These are phyloP conservation scores for Bugula neritina DNA, from an alignment of 2,888 invertebrate species.

Conservation along the genomic window DNA sequence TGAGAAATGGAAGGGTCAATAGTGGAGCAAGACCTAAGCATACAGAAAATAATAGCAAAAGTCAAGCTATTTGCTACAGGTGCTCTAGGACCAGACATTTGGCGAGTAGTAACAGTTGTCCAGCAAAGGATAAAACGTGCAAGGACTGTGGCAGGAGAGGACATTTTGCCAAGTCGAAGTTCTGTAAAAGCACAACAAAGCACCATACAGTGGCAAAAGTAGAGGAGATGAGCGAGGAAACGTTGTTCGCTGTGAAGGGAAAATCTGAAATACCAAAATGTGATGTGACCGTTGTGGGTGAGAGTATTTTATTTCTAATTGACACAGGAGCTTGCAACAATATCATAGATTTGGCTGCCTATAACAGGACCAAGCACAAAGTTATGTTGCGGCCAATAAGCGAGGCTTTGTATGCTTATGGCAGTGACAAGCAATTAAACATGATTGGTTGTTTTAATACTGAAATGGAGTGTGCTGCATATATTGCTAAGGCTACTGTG, in stretches of 20 bases:
- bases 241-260: background rate
- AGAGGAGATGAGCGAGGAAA: no score
- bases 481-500: background rate
- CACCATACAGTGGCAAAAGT: background rate
- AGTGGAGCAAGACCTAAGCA: no score
- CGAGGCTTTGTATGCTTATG: background rate
- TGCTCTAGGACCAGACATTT: no score
- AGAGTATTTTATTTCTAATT: background rate
- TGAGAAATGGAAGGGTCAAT: no score
- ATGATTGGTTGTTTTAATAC: constrained; percentile 5
- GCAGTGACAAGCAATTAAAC: background rate
- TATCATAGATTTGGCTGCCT: background rate
- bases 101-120: constrained; percentile 12
- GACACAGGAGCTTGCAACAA: constrained; percentile 1
- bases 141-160: background rate
- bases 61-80: no score
- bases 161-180: background rate
- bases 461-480: background rate
- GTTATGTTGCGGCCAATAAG: background rate
- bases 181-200: background rate
- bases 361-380: background rate
- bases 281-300: background rate
- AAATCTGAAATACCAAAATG: background rate
- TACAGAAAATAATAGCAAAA: no score
- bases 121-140: background rate